Percentiles rank a stretch among this genome's conserved stretches.
phyloP scores from a whole-genome alignment of 2,888 invertebrate genomes.

The Mechanitis mazaeus region DNA sequence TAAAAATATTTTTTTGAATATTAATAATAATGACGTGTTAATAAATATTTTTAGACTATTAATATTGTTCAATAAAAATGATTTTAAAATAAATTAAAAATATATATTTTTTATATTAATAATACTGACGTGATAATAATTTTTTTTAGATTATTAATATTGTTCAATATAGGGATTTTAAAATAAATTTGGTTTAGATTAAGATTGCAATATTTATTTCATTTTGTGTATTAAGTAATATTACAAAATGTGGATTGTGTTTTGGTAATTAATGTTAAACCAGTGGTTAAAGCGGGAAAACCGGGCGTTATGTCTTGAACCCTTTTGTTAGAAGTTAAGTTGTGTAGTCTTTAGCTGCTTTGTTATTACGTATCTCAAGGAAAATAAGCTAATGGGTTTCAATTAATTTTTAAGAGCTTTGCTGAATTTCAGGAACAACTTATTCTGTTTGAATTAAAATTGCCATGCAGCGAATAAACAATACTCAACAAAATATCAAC shows the following conservation, averaged over 20 bases:
- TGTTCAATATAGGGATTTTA: neutral
- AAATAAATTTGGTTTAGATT: neutral
- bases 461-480: no score
- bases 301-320: constrained; percentile 32
- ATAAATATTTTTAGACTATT: no score
- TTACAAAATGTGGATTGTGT: constrained; percentile 58
- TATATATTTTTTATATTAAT: no score
- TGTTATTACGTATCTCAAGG: constrained; percentile 21
- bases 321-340: constrained; percentile 28
- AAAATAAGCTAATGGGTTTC: constrained; percentile 21
- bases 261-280: constrained; percentile 61
- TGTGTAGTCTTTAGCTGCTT: constrained; percentile 16
- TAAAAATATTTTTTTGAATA: no score
- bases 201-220: neutral
- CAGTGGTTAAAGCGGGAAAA: constrained; percentile 50
- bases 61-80: no score
- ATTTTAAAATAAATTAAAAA: no score
- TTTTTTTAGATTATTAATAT: no score
- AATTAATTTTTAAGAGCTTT: constrained; percentile 24
- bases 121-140: no score
- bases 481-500: no score
- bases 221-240: constrained; percentile 42
- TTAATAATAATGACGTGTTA: no score
- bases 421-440: constrained; percentile 9
- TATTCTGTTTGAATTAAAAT: neutral